Evolutionary conservation across 2,797 vertebrate genomes (phyloP).

Genomic region (Crax fasciolata): DNA sequence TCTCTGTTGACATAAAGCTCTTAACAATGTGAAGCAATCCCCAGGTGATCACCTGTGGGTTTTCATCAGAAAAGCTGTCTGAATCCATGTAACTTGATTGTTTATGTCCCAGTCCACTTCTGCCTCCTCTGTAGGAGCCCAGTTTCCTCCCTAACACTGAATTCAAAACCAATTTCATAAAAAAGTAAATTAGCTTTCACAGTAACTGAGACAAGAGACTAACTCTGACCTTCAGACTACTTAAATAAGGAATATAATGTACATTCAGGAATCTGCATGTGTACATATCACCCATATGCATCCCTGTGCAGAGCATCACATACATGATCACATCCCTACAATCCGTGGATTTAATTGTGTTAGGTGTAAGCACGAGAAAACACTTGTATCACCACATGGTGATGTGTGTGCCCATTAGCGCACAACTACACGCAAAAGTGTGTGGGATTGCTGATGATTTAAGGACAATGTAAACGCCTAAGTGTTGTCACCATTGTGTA

Average conservation of each 20-base stretch:
- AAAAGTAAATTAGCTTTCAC: not conserved
- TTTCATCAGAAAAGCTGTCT: not conserved
- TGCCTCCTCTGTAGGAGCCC: not conserved
- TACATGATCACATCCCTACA: not conserved
- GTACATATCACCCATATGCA: not conserved
- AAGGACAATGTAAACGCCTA: not conserved
- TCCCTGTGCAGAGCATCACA: not conserved
- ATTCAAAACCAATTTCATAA: not conserved
- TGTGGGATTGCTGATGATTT: not conserved
- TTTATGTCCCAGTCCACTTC: not conserved
- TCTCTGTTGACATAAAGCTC: not conserved
- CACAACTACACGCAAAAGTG: not conserved
- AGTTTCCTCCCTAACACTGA: not conserved
- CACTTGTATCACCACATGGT: not conserved
- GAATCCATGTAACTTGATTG: not conserved
- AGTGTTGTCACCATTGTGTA: not conserved
- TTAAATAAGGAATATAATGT: not conserved
- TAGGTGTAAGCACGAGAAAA: fast-evolving
- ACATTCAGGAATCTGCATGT: not conserved
- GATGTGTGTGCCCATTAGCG: not conserved
- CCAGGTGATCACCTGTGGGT: not conserved
- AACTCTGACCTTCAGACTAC: not conserved
- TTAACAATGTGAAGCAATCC: not conserved
- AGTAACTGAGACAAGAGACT: not conserved
- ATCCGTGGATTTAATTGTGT: not conserved